Evolutionary conservation across 2,113 vertebrate genomes (phyloP), one percentile per base, ranked within the genome.

Genomic region (Hepsetus odoe): DNA sequence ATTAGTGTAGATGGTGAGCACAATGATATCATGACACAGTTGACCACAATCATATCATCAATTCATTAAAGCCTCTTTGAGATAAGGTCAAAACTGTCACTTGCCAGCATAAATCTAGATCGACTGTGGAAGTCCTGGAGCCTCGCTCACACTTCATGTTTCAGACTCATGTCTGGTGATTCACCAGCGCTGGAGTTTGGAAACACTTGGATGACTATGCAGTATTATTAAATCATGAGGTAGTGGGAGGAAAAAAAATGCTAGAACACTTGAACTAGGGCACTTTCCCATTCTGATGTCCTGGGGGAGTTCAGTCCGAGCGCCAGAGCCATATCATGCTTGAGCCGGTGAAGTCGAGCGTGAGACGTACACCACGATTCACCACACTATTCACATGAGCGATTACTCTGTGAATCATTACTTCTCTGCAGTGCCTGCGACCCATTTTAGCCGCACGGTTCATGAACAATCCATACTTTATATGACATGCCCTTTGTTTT

Each of bases 381-480:
- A 42, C 46, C 22, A 76, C 61, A 64, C 58, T 49, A 49, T 49
- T 49, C 46, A 49, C 26, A 28, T 59, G 56, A 62, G 59, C 59
- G 14, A 30, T 62, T 20, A 62, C 59, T 32, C 59, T 30, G 30
- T 28, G 24, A 32, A 14, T 61, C 58, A 16, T 61, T 61, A 61
- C 28, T 61, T 53, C 33, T 49, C 66, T n/a, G 44, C 68, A 83
- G 85, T 80, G 80, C 46, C 46, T 49, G 16, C 12, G 18, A 86
- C 85, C 79, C 77, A 72, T 74, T 66, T 65, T 14, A 61, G 59
- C 80, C 82, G 78, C 87, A 85, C 81, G 72, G 82, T 38, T 33
- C 66, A 33, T 61, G 85, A 70, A 81, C 6, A 78, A 89, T 90
- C 87, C 83, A 90, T 89, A 89, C 80, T 85, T 89, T 83, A 85